Base-by-base conservation (phyloP, 2,113 vertebrate genomes). In the Ptilorrhoa leucosticta region DNA sequence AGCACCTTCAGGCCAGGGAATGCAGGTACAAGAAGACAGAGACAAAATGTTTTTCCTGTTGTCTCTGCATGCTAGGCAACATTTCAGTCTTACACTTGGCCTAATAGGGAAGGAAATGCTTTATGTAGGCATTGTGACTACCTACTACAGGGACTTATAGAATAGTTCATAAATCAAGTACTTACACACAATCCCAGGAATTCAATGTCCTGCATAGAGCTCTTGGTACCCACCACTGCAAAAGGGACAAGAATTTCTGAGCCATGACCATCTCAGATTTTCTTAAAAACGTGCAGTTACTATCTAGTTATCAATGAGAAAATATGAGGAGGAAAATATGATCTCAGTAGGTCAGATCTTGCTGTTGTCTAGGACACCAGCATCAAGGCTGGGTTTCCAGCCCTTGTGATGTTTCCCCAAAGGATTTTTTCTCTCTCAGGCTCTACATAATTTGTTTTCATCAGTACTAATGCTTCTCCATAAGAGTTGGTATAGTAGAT, bases 141-240 rank as follows among this genome's bases (percentile, higher is more conserved):
- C 33, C 31, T 64, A 35, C 42, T 81, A 10, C 20, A 35, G 42
- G 68, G 28, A 61, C 26, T 87, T 58, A 69, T 45, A 27, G 61
- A 77, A 15, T 18, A 57, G 54, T 35, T 83, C 11, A 15, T 61
- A 56, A 77, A 78, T 53, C 0, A 7, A 69, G 23, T 57, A 9
- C 50, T 83, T 70, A 35, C 11, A 73, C 13, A 6, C 18, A 73
- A 44, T 16, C 35, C 24, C 39, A 48, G 42, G 81, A 92, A 42
- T 73, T 87, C 17, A 53, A 0, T 45, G 48, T 33, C 18, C 57
- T 24, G 2, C 3, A 2, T 1, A 48, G 23, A 39, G 26, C 24
- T 83, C 54, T 54, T 81, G 64, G 33, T 75, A 70, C 31, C 28
- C 72, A 81, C 30, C 33, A 54, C 33, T 80, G 50, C 61, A 85